Evolutionary conservation across 2,113 vertebrate genomes (phyloP).

Genomic region (Boleophthalmus pectinirostris): DNA sequence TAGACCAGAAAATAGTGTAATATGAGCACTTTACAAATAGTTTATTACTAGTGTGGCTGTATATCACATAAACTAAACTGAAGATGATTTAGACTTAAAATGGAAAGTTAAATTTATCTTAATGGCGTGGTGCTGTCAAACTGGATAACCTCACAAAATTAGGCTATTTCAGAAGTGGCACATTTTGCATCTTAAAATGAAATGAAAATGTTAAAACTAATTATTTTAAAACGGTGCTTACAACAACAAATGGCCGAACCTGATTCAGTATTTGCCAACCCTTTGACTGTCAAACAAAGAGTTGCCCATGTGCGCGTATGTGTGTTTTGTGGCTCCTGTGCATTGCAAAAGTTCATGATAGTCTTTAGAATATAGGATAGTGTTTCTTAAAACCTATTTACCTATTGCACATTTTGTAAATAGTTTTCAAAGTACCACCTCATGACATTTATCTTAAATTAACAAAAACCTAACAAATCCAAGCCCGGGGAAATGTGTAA

Average conservation of each 20-base stretch:
- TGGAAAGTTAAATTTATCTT: neutral
- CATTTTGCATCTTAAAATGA: too few species aligned
- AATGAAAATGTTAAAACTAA: too few species aligned
- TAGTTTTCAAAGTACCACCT: neutral
- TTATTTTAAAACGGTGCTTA: too few species aligned
- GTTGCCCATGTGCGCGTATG: neutral
- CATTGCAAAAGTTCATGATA: neutral
- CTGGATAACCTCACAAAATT: neutral
- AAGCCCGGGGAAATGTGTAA: too few species aligned
- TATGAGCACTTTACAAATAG: too few species aligned
- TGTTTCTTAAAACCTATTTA: neutral
- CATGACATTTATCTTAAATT: neutral
- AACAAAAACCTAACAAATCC: too few species aligned
- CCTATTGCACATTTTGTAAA: neutral
- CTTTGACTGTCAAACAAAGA: neutral
- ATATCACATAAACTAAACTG: too few species aligned
- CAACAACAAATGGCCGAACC: neutral
- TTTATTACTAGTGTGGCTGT: neutral
- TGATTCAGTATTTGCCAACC: neutral
- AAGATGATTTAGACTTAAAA: neutral
- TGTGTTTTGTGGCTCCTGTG: neutral
- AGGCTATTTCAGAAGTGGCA: too few species aligned
- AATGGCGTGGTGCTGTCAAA: neutral
- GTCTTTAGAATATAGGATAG: neutral
- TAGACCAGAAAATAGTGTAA: too few species aligned